Evolutionary conservation across 2,888 invertebrate species (phyloP).

Genomic region (Pseudococcus jackbeardsleyi): DNA sequence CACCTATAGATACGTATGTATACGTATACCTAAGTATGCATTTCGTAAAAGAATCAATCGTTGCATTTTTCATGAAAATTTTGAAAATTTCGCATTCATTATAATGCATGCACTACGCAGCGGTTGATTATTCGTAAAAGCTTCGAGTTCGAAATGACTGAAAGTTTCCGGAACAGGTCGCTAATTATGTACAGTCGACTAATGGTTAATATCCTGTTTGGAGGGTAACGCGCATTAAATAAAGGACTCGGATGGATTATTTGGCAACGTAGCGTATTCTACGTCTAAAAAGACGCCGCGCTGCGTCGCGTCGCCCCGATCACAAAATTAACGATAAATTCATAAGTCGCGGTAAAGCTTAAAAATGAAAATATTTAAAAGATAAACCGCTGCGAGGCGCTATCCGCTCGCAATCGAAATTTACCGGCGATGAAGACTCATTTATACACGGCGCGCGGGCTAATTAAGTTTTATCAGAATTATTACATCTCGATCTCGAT

Average conservation of each 20-base stretch:
- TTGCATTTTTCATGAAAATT: too few relatives aligned
- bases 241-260: not conserved
- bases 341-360: not conserved
- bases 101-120: not conserved
- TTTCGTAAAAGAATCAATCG: too few relatives aligned
- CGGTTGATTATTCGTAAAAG: not conserved
- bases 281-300: not conserved
- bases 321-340: not conserved
- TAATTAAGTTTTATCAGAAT: not conserved
- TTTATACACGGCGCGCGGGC: not conserved
- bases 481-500: too few relatives aligned
- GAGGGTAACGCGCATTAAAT: not conserved
- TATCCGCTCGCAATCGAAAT: constrained; percentile 2
- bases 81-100: not conserved
- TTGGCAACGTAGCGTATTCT: constrained; percentile 5
- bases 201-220: constrained; percentile 20
- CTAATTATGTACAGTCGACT: constrained; percentile 6
- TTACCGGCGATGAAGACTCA: not conserved
- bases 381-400: constrained; percentile 1
- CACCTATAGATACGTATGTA: too few relatives aligned
- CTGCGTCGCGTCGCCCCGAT: not conserved
- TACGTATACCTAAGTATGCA: too few relatives aligned
- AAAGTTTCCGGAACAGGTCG: constrained; percentile 1
- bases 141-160: not conserved
- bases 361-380: not conserved